Percentiles rank a stretch among this genome's conserved stretches.
phyloP scores from a whole-genome alignment of 2,797 vertebrate species.

The Helostoma temminkii region DNA sequence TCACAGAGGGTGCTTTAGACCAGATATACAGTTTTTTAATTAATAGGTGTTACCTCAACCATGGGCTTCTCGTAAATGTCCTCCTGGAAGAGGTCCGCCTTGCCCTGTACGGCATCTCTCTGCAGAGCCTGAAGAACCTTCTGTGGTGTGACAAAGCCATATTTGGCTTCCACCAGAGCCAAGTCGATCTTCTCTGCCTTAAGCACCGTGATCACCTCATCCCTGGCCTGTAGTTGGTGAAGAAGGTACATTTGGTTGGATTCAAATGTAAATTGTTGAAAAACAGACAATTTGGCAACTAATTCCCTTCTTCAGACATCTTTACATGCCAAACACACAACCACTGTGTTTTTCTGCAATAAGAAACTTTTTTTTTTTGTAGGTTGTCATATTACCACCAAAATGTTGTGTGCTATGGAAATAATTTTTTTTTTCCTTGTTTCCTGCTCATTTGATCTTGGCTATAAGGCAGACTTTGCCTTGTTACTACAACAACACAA shows the following conservation, averaged over 20 bases:
- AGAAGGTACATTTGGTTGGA: not conserved
- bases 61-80: constrained; percentile 97
- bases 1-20: not conserved
- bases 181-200: constrained; percentile 97
- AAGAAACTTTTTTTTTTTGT: no score
- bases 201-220: constrained; percentile 97
- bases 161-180: constrained; percentile 94
- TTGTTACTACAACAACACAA: constrained; percentile 16
- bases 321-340: no score
- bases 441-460: constrained; percentile 1
- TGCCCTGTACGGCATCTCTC: constrained; percentile 92
- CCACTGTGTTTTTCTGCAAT: no score
- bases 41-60: constrained; percentile 87
- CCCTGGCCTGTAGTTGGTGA: constrained; percentile 87
- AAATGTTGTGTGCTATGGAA: no score
- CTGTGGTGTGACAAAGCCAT: constrained; percentile 95
- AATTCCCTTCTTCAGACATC: not conserved
- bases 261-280: not conserved
- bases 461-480: constrained; percentile 1
- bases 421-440: not conserved
- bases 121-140: constrained; percentile 95
- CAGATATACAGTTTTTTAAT: not conserved
- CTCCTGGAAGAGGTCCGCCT: constrained; percentile 87
- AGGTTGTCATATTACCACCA: no score
- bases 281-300: no score